Evolutionary conservation across 2,888 invertebrate genomes (phyloP).

Genomic region (Pterostichus madidus): DNA sequence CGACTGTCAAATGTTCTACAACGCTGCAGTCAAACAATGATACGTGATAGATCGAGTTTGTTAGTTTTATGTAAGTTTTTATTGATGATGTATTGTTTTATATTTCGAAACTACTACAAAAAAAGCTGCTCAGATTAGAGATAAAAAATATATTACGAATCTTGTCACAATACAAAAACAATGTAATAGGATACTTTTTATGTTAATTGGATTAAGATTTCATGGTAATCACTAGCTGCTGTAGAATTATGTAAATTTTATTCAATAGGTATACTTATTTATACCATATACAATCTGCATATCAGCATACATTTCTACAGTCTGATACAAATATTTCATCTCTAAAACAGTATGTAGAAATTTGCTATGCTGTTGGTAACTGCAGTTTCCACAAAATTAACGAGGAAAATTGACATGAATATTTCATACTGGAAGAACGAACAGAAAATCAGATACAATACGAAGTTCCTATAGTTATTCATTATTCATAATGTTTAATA

Average conservation of each 20-base stretch:
- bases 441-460: too few relatives aligned
- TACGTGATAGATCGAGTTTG: conserved; percentile 26
- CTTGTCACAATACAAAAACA: neutral
- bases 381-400: too few relatives aligned
- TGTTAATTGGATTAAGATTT: neutral
- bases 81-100: neutral
- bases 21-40: conserved; percentile 5
- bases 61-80: conserved; percentile 7
- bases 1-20: conserved; percentile 19
- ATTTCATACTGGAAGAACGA: too few relatives aligned
- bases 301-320: too few relatives aligned
- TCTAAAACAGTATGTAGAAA: too few relatives aligned
- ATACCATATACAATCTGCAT: neutral
- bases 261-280: neutral
- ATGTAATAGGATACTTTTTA: neutral
- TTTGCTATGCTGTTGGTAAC: too few relatives aligned
- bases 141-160: neutral
- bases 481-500: too few relatives aligned
- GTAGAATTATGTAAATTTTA: neutral
- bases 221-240: neutral
- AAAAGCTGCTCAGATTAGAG: neutral
- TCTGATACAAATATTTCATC: too few relatives aligned
- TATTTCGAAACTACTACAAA: neutral
- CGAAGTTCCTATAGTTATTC: too few relatives aligned
- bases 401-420: too few relatives aligned